Conservation (phyloP, 2,888 invertebrate species). For the Clitarchus hookeri region DNA sequence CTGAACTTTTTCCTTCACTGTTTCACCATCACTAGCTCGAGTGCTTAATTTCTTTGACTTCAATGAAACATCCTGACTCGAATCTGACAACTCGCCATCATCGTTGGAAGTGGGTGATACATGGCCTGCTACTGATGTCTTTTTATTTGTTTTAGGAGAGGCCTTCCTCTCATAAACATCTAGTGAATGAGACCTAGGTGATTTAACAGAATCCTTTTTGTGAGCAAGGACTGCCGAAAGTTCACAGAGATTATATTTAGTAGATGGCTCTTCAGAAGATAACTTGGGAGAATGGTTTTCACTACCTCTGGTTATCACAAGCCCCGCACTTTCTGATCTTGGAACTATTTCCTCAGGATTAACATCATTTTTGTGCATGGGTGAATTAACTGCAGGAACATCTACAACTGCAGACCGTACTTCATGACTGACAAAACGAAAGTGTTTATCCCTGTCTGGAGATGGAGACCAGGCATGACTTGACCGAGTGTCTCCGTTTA, state of each 20-base stretch:
- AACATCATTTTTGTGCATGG: not conserved
- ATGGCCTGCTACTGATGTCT: not conserved
- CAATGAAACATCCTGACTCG: constrained; percentile 42
- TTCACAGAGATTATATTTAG: not conserved
- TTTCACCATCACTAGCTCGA: constrained; percentile 29
- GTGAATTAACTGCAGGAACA: not conserved
- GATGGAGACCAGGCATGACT: not conserved
- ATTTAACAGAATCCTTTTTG: not conserved
- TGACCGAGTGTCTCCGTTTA: not conserved
- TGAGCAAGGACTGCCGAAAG: not conserved
- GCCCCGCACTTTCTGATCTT: not conserved
- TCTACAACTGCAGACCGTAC: not conserved
- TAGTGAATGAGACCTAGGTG: constrained; percentile 16
- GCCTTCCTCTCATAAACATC: not conserved
- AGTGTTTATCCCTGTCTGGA: not conserved
- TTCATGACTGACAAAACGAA: not conserved
- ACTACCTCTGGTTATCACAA: not conserved
- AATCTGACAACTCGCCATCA: constrained; percentile 37
- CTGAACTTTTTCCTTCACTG: constrained; percentile 1
- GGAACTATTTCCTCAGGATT: not conserved
- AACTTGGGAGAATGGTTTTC: not conserved
- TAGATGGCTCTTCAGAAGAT: not conserved
- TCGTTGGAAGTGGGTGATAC: constrained; percentile 36
- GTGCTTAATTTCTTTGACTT: constrained; percentile 52
- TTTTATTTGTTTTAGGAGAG: not conserved